Conservation (phyloP, 1,140 invertebrate genomes). For the Spodoptera frugiperda region DNA sequence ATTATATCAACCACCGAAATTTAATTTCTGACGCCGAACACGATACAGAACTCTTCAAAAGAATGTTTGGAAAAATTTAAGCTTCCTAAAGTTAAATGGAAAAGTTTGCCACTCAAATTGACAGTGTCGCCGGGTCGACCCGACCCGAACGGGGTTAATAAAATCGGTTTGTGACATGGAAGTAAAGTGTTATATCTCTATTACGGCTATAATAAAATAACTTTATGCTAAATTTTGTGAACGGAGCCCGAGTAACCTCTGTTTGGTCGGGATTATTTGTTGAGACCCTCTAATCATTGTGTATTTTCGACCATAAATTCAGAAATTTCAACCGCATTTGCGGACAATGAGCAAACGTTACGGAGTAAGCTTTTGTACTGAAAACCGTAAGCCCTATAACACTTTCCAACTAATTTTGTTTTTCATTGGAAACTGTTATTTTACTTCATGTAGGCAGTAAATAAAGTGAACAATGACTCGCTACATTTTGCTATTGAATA, state of each 20-base stretch:
- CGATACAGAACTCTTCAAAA: conserved; percentile 58
- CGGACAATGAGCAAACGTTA: conserved; percentile 1
- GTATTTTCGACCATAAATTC: conserved; percentile 9
- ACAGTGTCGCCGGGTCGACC: conserved; percentile 71
- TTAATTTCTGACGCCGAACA: conserved; percentile 38
- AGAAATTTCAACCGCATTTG: conserved; percentile 33
- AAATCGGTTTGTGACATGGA: conserved; percentile 60
- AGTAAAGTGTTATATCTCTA: conserved; percentile 56
- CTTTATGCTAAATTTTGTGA: conserved; percentile 44
- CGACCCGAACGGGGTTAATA: conserved; percentile 65
- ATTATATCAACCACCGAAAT: conserved; percentile 28
- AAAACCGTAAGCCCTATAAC: background rate
- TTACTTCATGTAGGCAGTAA: background rate
- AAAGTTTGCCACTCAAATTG: conserved; percentile 80
- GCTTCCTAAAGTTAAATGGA: conserved; percentile 79
- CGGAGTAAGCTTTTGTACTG: background rate
- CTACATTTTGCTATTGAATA: background rate
- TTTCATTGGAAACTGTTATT: background rate
- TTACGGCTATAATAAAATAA: conserved; percentile 53
- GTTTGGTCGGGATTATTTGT: conserved; percentile 38
- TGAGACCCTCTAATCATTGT: conserved; percentile 27
- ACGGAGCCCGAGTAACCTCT: conserved; percentile 15
- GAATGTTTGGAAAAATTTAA: conserved; percentile 73
- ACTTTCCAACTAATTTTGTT: background rate
- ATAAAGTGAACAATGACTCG: background rate